phyloP scores from a whole-genome alignment of 2,888 invertebrate genomes.

The Drosophila mimetica region DNA sequence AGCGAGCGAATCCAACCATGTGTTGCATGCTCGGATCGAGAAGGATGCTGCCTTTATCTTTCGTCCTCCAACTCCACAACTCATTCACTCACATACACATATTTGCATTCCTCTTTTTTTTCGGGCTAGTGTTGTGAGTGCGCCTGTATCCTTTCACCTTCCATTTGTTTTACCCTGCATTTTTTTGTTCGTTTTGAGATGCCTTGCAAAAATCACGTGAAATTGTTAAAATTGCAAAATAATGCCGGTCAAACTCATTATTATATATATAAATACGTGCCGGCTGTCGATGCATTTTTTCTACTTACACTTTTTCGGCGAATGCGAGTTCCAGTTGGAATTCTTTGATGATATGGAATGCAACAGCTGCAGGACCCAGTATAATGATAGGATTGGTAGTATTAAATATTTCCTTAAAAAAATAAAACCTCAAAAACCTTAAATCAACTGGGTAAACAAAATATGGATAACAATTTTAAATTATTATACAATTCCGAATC shows the following conservation, averaged over 20 bases:
- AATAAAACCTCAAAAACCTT: background rate
- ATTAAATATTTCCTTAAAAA: background rate
- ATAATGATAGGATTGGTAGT: constrained; percentile 1
- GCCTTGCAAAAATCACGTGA: constrained; percentile 69
- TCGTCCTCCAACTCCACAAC: constrained; percentile 3
- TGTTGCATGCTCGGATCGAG: constrained; percentile 55
- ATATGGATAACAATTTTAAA: no score
- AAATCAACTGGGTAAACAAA: background rate
- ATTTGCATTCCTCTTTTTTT: constrained; percentile 54
- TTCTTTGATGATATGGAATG: constrained; percentile 18
- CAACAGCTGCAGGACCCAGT: constrained; percentile 59
- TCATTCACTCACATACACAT: constrained; percentile 52
- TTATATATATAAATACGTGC: constrained; percentile 13
- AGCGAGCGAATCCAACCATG: constrained; percentile 56
- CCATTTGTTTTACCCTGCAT: background rate
- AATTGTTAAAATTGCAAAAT: constrained; percentile 74
- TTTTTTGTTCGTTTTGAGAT: constrained; percentile 52
- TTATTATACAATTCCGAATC: no score
- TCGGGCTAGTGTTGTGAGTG: constrained; percentile 23
- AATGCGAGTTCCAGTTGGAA: background rate
- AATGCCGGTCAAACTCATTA: constrained; percentile 79
- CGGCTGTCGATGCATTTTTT: constrained; percentile 14
- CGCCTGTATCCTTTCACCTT: constrained; percentile 21
- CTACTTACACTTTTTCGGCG: background rate
- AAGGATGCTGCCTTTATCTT: constrained; percentile 26